Evolutionary conservation across 2,888 invertebrate species (phyloP).

Genomic region (Drosophila kuntzei): DNA sequence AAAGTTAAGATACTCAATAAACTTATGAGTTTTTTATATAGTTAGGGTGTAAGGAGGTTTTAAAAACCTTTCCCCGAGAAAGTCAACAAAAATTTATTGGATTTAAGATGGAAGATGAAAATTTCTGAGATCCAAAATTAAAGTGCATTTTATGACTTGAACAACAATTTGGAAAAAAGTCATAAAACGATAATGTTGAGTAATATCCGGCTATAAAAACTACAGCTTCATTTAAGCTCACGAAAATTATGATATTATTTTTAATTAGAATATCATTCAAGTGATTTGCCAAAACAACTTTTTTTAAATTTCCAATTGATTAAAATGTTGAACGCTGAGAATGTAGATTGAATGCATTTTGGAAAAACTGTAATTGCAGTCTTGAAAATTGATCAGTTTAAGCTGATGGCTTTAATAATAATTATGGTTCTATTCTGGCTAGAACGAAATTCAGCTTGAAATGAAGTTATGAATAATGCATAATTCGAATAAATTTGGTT

Average conservation of each 20-base stretch:
- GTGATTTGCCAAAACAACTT: too few species aligned
- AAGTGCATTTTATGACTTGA: too few species aligned
- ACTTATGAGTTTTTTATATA: not conserved
- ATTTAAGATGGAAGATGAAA: too few species aligned
- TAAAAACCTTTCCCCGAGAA: not conserved
- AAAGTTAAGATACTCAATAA: not conserved
- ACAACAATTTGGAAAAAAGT: not conserved
- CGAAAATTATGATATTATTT: not conserved
- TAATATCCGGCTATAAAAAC: not conserved
- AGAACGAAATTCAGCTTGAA: constrained; percentile 10
- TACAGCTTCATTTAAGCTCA: not conserved
- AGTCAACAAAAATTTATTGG: too few species aligned
- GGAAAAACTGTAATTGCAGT: constrained; percentile 19
- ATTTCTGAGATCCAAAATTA: too few species aligned
- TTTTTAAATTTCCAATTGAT: not conserved
- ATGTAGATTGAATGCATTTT: constrained; percentile 14
- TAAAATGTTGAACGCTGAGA: constrained; percentile 4
- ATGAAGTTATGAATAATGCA: constrained; percentile 46
- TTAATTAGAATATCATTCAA: not conserved
- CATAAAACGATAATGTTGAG: too few species aligned
- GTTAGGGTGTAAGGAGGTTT: too few species aligned
- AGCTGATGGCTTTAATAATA: constrained; percentile 33
- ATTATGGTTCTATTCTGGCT: constrained; percentile 23
- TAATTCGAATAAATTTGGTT: constrained; percentile 60
- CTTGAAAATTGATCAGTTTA: constrained; percentile 42